Evolutionary conservation across 2,888 invertebrate species (phyloP), one percentile per base, ranked within the genome.

Genomic region (Chalcosyrphus nemorum): DNA sequence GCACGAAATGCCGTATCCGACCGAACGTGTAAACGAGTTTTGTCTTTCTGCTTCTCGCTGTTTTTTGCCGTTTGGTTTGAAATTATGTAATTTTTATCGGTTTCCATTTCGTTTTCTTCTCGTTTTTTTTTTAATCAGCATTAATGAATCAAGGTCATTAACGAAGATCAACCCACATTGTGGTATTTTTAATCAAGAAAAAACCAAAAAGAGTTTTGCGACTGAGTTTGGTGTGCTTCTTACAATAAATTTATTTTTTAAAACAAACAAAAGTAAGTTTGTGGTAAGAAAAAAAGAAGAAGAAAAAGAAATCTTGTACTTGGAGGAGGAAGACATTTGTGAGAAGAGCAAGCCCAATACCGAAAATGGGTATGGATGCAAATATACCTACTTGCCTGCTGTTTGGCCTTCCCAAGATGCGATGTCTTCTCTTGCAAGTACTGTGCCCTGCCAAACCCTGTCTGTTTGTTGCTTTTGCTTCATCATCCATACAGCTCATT

Each of bases 41-140:
- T 6, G 47, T 63, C 57, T 38, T 50, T 52, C 24, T 65, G n/a
- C n/a, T n/a, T n/a, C n/a, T n/a, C n/a, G n/a, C n/a, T 63, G 2
- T 50, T 52, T 50, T 45, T 47, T 29, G 35, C 47, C 21, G 19
- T 15, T 66, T 70, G 43, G 70, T 57, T 72, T 72, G 54, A 50
- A 81, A 68, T 82, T 82, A 82, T 82, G 78, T 82, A 82, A 82
- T 74, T 72, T 81, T 78, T 74, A 68, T 78, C 68, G 52, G 71
- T 77, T 72, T 77, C 47, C 71, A 77, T 82, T 72, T 72, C 41
- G 47, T 54, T 71, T 77, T 56, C 32, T 61, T 82, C 71, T 81
- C 43, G 71, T 54, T 47, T 78, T 66, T 47, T 78, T 66, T 81
- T 74, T 56, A 72, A 82, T 72, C 72, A 68, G 45, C 82, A 78